Evolutionary conservation across 1,140 invertebrate genomes (phyloP), one percentile per base, ranked within the genome.

Genomic region (Spodoptera litura): DNA sequence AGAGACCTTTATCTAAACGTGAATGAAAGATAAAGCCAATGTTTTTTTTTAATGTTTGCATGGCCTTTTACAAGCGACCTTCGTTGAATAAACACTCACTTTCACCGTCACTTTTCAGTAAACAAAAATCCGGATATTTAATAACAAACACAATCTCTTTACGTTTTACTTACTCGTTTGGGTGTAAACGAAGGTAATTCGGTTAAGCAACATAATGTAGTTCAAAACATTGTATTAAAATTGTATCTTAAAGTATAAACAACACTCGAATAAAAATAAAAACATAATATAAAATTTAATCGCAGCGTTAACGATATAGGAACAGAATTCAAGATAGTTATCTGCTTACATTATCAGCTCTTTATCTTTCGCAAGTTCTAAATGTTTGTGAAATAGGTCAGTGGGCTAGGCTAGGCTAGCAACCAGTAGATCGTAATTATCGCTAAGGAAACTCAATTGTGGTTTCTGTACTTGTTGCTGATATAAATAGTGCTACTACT

Each of bases 81-180:
- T 90, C 85, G 70, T 72, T 81, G 15, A 66, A 80, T 61, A 80
- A 83, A 85, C 74, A 82, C 25, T 83, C 53, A 90, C 90, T 93
- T 93, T 93, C 89, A 91, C 89, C 78, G 73, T 81, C 49, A 81
- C 78, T 84, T 88, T 88, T 85, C 75, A 85, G 87, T 87, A 88
- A 90, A 91, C 87, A 90, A 80, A 85, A 89, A 87, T 88, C 86
- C 85, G 90, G 91, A 92, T 91, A 90, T 82, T 85, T 86, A 80
- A 82, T 49, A 82, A 82, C 38, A 78, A 68, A 80, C 77, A 88
- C 87, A 88, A 85, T 88, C 86, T 85, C 83, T 86, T 87, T 85
- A 62, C 82, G 79, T 81, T 71, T 87, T 84, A 85, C 81, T 83
- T 77, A 72, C 76, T 77, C 74, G 84, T 89, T 89, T 87, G 79